These are phyloP conservation scores for Siderastrea radians DNA, from an alignment of 92 coral and sea anemone genomes.

Conservation along the genomic window DNA sequence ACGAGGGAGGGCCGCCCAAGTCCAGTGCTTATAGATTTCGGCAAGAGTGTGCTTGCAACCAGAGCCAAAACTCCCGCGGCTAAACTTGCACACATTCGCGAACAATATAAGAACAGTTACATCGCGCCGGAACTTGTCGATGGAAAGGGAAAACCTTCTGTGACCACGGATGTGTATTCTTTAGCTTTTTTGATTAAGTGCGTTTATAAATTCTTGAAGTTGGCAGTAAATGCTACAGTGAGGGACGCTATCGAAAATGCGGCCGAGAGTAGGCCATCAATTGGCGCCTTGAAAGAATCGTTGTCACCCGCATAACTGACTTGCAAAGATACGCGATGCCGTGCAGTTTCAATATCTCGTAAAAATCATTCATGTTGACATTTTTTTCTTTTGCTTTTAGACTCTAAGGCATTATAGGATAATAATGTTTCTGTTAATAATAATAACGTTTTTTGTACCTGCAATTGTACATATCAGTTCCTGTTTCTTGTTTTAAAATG, in stretches of 20 bases:
- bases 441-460: too few species aligned
- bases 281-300: neutral
- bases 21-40: slow-evolving; percentile 7
- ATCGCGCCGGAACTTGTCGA: neutral
- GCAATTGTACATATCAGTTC: too few species aligned
- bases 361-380: too few species aligned
- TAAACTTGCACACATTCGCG: neutral
- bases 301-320: too few species aligned
- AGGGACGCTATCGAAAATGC: neutral
- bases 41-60: slow-evolving; percentile 1
- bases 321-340: too few species aligned
- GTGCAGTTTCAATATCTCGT: too few species aligned
- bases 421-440: too few species aligned
- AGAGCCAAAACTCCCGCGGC: slow-evolving; percentile 1
- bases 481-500: too few species aligned
- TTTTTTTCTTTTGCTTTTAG: too few species aligned
- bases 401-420: too few species aligned
- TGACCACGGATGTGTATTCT: neutral
- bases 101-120: neutral
- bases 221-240: neutral
- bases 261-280: neutral
- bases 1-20: slow-evolving; percentile 7
- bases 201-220: neutral
- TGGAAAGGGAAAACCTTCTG: neutral
- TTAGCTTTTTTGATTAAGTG: neutral